A percentile compares a stretch with the other conserved stretches of the same genome.
phyloP scores from a whole-genome alignment of 2,113 vertebrate species.

The Protobothrops flavoviridis region DNA sequence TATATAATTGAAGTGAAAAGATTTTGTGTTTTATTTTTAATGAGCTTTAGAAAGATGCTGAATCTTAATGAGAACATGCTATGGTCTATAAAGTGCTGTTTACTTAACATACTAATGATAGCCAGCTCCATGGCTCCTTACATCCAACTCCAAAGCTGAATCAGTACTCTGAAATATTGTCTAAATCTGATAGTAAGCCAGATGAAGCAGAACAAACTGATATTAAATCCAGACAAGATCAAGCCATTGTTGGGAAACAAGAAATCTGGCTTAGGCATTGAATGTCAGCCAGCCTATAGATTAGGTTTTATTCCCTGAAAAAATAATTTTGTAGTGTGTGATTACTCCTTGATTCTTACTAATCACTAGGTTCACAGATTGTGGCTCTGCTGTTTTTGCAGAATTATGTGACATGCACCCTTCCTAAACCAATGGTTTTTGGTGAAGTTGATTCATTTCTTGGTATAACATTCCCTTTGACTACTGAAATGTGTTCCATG shows the following conservation, averaged over 20 bases:
- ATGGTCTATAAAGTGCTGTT: constrained; percentile 10
- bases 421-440: neutral
- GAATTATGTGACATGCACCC: neutral
- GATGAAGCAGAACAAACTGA: neutral
- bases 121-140: neutral
- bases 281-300: neutral
- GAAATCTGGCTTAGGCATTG: neutral
- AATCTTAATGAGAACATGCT: neutral
- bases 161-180: neutral
- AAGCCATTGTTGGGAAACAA: neutral
- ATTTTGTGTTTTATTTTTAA: neutral
- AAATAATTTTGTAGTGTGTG: neutral
- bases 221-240: neutral
- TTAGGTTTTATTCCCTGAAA: neutral
- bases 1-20: neutral
- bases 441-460: neutral
- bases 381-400: neutral
- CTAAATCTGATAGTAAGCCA: neutral
- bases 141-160: neutral
- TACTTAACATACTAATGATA: neutral
- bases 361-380: neutral
- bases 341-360: neutral
- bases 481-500: neutral
- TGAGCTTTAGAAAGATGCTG: neutral
- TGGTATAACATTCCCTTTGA: neutral